Base-by-base conservation (phyloP, 1,140 invertebrate genomes). In the Tribolium castaneum region DNA sequence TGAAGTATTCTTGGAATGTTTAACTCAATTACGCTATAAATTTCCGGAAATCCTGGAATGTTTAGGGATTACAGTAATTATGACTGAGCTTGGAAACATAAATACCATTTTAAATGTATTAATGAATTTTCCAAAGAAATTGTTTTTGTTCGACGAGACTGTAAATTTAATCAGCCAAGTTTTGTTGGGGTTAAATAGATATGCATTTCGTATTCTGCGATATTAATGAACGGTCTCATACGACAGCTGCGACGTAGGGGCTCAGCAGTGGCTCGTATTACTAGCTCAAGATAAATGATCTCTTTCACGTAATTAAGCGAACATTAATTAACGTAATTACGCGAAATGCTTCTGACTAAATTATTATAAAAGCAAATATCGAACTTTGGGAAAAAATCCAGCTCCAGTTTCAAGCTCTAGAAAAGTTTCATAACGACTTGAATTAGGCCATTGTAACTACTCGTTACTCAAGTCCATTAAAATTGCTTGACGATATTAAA, bases 291-390 rank as follows among this genome's bases (percentile, higher is more conserved):
- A 72, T 72, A 72, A 72, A 72, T 72, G 70, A 72, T 72, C 70
- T 72, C 70, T 72, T 72, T 72, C 70, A 7, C 70, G 50, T 72
- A 72, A 72, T 72, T 72, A 72, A 72, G 70, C 70, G 70, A 34
- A 72, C 70, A 72, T 72, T 72, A 72, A 50, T 72, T 72, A 72
- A 72, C 70, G 51, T 72, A 51, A 72, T 72, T 72, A 72, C 70
- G 19, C n/a, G n/a, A 22, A 72, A 72, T 72, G 59, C 30, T n/a
- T 66, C 30, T 66, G 30, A 66, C 30, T 66, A 66, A 12, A 35
- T 66, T 39, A 66, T 66, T 35, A 66, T 66, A 66, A 66, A 25
- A 30, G 22, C 30, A 66, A 66, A 66, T 66, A 66, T 66, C 59
- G 30, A 66, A 66, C 59, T 35, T 22, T 13, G 13, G 0, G 14